phyloP scores from a whole-genome alignment of 2,113 vertebrate genomes.

The Otis tarda region DNA sequence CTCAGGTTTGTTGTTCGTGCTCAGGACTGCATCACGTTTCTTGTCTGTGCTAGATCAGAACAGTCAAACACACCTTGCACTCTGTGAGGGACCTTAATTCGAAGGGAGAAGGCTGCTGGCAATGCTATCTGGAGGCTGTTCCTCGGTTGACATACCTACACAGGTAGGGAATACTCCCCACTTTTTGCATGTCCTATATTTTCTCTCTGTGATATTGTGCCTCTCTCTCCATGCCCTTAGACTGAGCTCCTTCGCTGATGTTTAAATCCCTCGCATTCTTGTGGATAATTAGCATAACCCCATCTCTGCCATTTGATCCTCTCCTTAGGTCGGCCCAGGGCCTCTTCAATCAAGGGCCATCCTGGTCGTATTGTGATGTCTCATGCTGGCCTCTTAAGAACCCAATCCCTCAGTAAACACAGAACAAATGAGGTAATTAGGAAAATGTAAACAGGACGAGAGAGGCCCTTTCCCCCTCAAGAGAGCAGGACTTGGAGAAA shows the following conservation, averaged over 20 bases:
- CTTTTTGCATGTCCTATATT: neutral
- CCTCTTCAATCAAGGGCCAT: constrained; percentile 43
- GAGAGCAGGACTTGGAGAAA: neutral
- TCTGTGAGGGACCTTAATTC: neutral
- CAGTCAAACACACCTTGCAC: neutral
- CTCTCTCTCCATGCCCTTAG: neutral
- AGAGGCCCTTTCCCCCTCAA: constrained; percentile 12
- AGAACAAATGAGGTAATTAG: constrained; percentile 57
- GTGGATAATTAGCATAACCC: neutral
- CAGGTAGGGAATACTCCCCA: neutral
- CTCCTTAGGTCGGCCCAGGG: neutral
- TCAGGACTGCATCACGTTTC: neutral
- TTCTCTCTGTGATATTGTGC: neutral
- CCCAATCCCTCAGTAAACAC: constrained; percentile 48
- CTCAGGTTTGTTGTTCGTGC: neutral
- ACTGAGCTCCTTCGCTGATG: neutral
- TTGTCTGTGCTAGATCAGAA: neutral
- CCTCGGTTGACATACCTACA: neutral
- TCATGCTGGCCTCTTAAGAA: constrained; percentile 9
- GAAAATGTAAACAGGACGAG: constrained; percentile 56
- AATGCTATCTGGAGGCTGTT: neutral
- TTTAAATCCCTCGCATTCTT: neutral
- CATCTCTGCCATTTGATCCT: constrained; percentile 28
- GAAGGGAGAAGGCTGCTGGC: neutral
- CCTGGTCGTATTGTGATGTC: neutral